Evolutionary conservation across 2,113 vertebrate genomes (phyloP).

Genomic region (Ovis aries): DNA sequence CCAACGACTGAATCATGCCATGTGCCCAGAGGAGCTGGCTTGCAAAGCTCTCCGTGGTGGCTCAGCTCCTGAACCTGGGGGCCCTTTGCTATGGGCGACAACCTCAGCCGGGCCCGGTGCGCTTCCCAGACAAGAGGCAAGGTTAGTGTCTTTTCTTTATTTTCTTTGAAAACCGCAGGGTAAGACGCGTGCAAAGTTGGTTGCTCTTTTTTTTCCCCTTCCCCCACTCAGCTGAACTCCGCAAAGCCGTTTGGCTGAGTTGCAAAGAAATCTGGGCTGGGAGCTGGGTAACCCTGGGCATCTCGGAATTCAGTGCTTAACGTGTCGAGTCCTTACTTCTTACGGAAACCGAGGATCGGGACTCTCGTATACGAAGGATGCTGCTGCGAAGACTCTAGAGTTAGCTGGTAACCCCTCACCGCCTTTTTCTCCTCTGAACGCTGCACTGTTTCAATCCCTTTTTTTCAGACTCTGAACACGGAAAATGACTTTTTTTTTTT

Average conservation of each 20-base stretch:
- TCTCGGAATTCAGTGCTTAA: neutral
- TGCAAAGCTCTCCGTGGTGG: slow-evolving; percentile 73
- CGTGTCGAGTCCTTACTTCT: neutral
- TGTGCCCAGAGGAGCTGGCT: slow-evolving; percentile 82
- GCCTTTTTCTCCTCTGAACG: neutral
- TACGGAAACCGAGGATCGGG: neutral
- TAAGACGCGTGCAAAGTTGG: neutral
- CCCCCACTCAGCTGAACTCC: slow-evolving; percentile 5
- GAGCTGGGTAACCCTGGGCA: neutral
- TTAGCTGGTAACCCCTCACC: neutral
- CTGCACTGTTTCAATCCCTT: neutral
- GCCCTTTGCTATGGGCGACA: slow-evolving; percentile 77
- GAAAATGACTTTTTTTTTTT: neutral
- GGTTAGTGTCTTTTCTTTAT: slow-evolving; percentile 84
- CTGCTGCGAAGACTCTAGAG: neutral
- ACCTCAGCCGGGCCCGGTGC: slow-evolving; percentile 72
- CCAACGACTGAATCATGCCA: slow-evolving; percentile 85
- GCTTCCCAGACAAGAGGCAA: slow-evolving; percentile 85
- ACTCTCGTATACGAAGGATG: neutral
- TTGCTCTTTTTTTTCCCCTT: neutral
- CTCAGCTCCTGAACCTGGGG: slow-evolving; percentile 81
- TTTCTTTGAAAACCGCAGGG: neutral
- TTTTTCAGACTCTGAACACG: neutral
- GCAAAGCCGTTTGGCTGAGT: neutral
- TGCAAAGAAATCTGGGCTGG: neutral